Evolutionary conservation across 2,797 vertebrate genomes (phyloP).

Genomic region (Hippocampus kuda): DNA sequence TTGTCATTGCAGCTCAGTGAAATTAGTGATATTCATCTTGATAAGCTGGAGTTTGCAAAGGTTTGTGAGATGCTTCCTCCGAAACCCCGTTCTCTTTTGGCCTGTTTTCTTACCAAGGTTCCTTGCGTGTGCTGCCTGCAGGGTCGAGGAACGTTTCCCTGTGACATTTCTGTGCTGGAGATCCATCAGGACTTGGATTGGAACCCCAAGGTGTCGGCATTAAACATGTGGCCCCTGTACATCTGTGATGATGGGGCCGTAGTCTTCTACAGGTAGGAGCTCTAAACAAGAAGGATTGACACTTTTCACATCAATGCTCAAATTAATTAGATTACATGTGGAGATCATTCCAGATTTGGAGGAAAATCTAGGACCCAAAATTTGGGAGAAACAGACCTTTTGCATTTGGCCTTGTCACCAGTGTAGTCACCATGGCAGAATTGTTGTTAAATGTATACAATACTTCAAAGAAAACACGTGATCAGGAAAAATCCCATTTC

Average conservation of each 20-base stretch:
- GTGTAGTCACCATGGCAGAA: background rate
- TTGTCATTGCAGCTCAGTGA: conserved; percentile 77
- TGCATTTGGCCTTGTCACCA: background rate
- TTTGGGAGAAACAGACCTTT: background rate
- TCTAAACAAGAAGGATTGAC: background rate
- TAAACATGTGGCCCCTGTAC: conserved; percentile 98
- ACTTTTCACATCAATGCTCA: background rate
- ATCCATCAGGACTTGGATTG: conserved; percentile 99
- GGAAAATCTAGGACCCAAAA: background rate
- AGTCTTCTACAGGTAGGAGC: conserved; percentile 94
- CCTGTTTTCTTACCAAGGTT: background rate
- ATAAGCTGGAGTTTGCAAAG: conserved; percentile 97
- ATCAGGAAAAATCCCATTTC: no score
- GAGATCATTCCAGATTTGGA: background rate
- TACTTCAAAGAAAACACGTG: background rate
- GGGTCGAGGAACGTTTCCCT: conserved; percentile 98
- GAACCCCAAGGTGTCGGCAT: conserved; percentile 96
- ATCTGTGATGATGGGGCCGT: conserved; percentile 98
- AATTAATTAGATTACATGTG: background rate
- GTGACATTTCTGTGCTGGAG: conserved; percentile 97
- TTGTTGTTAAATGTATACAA: background rate
- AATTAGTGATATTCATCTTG: conserved; percentile 80
- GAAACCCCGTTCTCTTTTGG: background rate
- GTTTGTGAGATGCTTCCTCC: conserved; percentile 54
- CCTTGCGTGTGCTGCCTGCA: conserved; percentile 41